These are phyloP conservation scores for Silurus lanzhouensis DNA, from an alignment of 2,797 vertebrate genomes.

Conservation along the genomic window DNA sequence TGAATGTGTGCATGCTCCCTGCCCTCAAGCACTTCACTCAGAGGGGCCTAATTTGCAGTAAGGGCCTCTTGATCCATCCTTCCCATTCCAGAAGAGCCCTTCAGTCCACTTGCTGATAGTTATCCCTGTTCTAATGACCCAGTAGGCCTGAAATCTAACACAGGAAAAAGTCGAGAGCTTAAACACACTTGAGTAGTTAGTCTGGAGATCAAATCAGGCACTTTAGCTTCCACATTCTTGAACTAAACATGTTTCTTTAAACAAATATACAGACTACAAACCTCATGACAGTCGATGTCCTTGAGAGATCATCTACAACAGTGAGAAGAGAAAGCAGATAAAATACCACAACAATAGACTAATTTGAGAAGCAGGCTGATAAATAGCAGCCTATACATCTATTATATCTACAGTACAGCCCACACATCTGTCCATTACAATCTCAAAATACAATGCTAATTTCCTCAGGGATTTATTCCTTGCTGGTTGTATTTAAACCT, in stretches of 20 bases:
- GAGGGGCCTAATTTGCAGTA: conserved; percentile 62
- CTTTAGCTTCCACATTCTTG: conserved; percentile 36
- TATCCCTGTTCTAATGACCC: conserved; percentile 52
- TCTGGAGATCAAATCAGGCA: conserved; percentile 43
- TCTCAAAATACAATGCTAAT: neutral
- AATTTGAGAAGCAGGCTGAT: neutral
- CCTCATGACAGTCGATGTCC: conserved; percentile 16
- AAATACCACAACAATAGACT: neutral
- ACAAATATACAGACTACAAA: conserved; percentile 2
- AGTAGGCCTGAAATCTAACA: conserved; percentile 38
- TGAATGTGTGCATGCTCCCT: conserved; percentile 26
- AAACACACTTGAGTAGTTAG: conserved; percentile 45
- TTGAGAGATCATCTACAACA: neutral
- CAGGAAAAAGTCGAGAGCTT: conserved; percentile 38
- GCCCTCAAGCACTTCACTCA: conserved; percentile 55
- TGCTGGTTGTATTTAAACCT: neutral
- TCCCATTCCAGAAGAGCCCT: conserved; percentile 47
- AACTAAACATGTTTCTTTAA: conserved; percentile 12
- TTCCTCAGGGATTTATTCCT: neutral
- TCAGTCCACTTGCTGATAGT: conserved; percentile 53
- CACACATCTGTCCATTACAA: neutral
- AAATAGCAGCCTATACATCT: neutral
- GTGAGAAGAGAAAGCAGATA: neutral
- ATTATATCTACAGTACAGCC: neutral
- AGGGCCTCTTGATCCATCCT: conserved; percentile 59